phyloP scores from a whole-genome alignment of 1,140 invertebrate genomes.

The Stegodyphus mimosarum region DNA sequence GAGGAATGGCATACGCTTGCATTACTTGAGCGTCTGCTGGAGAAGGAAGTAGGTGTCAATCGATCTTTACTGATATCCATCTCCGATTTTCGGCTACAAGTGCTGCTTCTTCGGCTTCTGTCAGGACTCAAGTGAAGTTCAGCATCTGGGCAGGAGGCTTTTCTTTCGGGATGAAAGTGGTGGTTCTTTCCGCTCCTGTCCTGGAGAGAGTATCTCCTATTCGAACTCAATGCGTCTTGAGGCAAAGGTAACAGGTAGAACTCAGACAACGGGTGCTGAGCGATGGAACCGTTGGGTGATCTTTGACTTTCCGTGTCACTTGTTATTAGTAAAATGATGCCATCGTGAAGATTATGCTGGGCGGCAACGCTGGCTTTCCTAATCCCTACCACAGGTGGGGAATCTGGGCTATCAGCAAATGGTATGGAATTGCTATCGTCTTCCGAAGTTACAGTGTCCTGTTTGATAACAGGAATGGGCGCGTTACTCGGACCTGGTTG shows the following conservation, averaged over 20 bases:
- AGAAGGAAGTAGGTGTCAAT: conserved; percentile 41
- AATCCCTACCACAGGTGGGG: not conserved
- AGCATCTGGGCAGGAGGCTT: conserved; percentile 44
- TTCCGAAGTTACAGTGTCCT: conserved; percentile 9
- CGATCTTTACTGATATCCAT: conserved; percentile 39
- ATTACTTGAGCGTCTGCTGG: conserved; percentile 39
- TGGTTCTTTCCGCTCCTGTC: conserved; percentile 12
- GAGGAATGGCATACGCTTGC: conserved; percentile 28
- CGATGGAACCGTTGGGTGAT: conserved; percentile 34
- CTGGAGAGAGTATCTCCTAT: conserved; percentile 44
- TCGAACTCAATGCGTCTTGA: conserved; percentile 27
- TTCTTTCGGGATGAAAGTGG: conserved; percentile 31
- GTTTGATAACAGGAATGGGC: conserved; percentile 11
- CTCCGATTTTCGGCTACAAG: conserved; percentile 30
- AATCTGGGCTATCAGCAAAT: conserved; percentile 35
- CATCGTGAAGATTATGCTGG: conserved; percentile 26
- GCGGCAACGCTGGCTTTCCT: conserved; percentile 23
- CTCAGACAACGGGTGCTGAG: conserved; percentile 41
- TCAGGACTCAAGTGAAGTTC: conserved; percentile 16
- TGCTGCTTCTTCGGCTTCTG: not conserved
- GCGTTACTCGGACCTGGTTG: conserved; percentile 29
- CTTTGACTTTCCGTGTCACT: conserved; percentile 36
- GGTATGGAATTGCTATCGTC: conserved; percentile 38
- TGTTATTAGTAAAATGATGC: conserved; percentile 45
- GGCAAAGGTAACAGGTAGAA: conserved; percentile 46